Evolutionary conservation across 2,113 vertebrate species (phyloP), one percentile per base, ranked within the genome.

Genomic region (Gila orcuttii): DNA sequence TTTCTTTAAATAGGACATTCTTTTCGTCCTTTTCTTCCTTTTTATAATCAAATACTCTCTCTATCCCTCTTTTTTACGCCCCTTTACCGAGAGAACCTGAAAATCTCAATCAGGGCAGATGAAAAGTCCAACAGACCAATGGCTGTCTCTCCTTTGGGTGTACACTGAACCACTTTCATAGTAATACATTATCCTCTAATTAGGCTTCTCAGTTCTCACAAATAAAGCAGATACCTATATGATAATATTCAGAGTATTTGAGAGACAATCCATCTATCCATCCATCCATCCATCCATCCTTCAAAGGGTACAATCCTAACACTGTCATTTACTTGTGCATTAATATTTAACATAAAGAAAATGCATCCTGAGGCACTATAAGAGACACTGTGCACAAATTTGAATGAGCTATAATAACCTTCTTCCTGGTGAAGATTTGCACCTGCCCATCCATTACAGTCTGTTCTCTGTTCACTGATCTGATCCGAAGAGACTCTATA

Each of bases 1-100:
- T 64, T 64, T 7, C 78, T 45, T 80, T 45, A 80, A 80, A 60
- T 64, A 80, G 59, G 59, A 19, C 78, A 64, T 64, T 79, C 78
- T 60, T 23, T 62, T 79, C 64, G 78, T 36, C 57, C 36, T 80
- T 80, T 62, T 64, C 57, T 57, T 42, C 12, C 33, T 66, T 80
- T 47, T 45, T 66, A 81, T 81, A 81, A 81, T 66, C 39, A 47
- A 25, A 81, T 17, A 81, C 60, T 81, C 28, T 66, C 60, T 66
- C 25, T 50, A 50, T 66, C 39, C 25, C n/a, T 31, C 60, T 81
- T 81, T 80, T 62, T 17, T 10, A 42, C 45, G 1, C 25, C 21
- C 60, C 17, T 66, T 50, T 17, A 66, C 25, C 47, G 36, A 4
- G 15, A 66, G n/a, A 64, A 47, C 17, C 60, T 47, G 23, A 42